Base-by-base conservation (phyloP, 1,140 invertebrate species). In the Drosophila obscura region DNA sequence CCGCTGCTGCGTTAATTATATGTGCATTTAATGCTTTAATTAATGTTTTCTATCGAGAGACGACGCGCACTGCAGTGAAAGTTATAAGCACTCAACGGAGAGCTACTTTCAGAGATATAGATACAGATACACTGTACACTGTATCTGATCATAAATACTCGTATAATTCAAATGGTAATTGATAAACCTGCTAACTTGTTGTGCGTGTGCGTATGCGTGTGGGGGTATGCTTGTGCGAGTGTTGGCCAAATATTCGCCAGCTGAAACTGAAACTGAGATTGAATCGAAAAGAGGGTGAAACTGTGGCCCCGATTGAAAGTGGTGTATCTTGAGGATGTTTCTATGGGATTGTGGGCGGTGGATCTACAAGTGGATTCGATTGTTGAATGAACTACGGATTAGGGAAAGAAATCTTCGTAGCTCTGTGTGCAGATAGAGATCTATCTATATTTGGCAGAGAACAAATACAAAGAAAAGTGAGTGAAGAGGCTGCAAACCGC, bases 11-110 rank as follows among this genome's bases (percentile, higher is more conserved):
- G 56, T 78, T 83, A 79, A 83, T 83, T 83, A 83, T 83, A 83
- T 83, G 80, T 79, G 80, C 66, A 83, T 83, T 83, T 64, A 83
- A 83, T 83, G 80, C 63, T 75, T 83, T 79, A 79, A 83, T 83
- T 82, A 82, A 79, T 83, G 75, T 66, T 79, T 78, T 83, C 80
- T 83, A 83, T 82, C 61, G 75, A 57, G 19, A 66, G 46, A 63
- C 22, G 49, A 46, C 49, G 48, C 41, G 57, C 57, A 11, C 4
- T 64, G 44, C 63, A 83, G 80, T 83, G 80, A 83, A 83, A 83
- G 80, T 80, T 83, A 79, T 74, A 63, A 77, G 63, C 73, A 73
- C 62, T 77, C 61, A 82, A 69, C 60, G 72, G 74, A 56, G 49
- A 61, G 55, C 19, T 19, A 1, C 19, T 19, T 19, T 19, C 19